Conservation (phyloP, 2,888 invertebrate genomes). For the Malthinus seriepunctatus region DNA sequence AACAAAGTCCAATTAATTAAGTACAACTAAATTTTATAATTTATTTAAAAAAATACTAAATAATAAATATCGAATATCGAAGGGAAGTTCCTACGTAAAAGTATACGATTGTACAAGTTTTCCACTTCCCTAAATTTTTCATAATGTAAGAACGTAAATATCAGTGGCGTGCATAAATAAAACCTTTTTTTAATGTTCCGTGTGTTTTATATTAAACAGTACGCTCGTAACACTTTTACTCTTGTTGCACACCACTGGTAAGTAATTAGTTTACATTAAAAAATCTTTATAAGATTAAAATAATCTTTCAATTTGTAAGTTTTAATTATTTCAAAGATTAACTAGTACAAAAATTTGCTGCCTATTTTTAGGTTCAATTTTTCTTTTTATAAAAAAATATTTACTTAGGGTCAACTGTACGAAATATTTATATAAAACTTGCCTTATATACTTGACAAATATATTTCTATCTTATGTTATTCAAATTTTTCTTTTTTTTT, state of each 20-base stretch:
- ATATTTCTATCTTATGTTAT: conserved; percentile 22
- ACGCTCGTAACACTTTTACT: too few species aligned
- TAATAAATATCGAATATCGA: conserved; percentile 6
- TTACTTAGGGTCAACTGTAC: conserved; percentile 14
- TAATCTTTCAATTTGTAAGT: too few species aligned
- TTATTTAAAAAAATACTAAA: conserved; percentile 6
- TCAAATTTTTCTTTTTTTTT: background rate
- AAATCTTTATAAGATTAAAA: too few species aligned
- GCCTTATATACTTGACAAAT: conserved; percentile 19
- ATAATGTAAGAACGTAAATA: background rate
- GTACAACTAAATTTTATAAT: conserved; percentile 14
- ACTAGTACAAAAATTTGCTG: conserved; percentile 45
- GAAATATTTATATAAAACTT: conserved; percentile 25
- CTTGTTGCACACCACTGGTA: too few species aligned
- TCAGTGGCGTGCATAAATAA: background rate
- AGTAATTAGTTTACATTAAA: too few species aligned
- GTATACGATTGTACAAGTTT: conserved; percentile 7
- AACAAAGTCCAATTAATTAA: background rate
- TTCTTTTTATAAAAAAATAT: conserved; percentile 14
- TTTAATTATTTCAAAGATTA: conserved; percentile 39
- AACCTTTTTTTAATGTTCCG: too few species aligned
- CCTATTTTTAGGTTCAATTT: conserved; percentile 30
- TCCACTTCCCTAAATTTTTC: conserved; percentile 2
- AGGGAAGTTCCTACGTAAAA: conserved; percentile 9
- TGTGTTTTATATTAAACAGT: too few species aligned